phyloP scores from a whole-genome alignment of 2,113 vertebrate genomes.

The Crotalus viridis region DNA sequence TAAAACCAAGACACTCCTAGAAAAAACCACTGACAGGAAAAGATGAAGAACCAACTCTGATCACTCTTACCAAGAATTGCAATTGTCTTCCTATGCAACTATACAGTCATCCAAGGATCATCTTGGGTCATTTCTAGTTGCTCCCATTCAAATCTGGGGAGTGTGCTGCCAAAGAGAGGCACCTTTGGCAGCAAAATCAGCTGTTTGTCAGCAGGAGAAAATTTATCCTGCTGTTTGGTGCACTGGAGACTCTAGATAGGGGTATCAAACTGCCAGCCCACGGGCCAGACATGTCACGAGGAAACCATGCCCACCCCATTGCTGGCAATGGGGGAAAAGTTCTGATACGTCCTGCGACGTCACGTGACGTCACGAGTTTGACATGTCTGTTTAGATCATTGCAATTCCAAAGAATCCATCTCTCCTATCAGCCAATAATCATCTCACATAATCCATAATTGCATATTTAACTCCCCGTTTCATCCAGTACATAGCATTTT shows the following conservation, averaged over 20 bases:
- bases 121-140: background rate
- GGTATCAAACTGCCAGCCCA: too few species aligned
- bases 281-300: too few species aligned
- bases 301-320: too few species aligned
- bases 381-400: background rate
- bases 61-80: background rate
- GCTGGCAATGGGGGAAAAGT: too few species aligned
- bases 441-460: background rate
- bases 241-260: background rate
- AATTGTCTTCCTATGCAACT: background rate
- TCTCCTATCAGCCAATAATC: background rate
- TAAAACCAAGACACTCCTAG: background rate
- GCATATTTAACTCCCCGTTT: background rate
- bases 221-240: background rate
- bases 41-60: background rate
- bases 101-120: background rate
- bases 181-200: background rate
- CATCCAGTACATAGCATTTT: background rate
- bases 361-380: too few species aligned
- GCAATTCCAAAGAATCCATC: background rate
- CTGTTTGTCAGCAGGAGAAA: background rate
- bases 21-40: background rate
- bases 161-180: background rate
- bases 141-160: background rate
- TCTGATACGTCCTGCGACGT: too few species aligned